Evolutionary conservation across 2,113 vertebrate species (phyloP), one percentile per base, ranked within the genome.

Genomic region (Anthoscopus minutus): DNA sequence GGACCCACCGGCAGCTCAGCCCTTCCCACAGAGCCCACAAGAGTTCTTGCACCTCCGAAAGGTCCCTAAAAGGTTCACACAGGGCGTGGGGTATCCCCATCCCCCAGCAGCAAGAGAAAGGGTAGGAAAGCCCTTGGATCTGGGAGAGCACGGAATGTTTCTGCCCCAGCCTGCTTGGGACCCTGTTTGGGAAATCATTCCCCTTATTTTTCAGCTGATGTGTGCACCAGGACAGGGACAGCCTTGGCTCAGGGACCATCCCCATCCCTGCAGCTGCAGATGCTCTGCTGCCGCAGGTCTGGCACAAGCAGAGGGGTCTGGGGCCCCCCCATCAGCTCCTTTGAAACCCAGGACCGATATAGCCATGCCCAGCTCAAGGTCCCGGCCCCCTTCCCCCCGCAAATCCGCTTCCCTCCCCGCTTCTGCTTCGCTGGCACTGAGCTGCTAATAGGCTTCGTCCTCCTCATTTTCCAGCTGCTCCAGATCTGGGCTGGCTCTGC

Each of bases 371-470:
- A 7, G 86, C 91, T 94, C 88, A 90, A 92, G 94, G 91, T 81
- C 88, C 88, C 3, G 2, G 80, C 13, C 81, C 95, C 93, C 96
- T 93, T 83, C 94, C 86, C 81, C 93, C 92, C 3, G 1, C 70
- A 94, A 95, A 94, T 89, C 94, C 77, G 22, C 95, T 92, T 93
- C 93, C 58, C 90, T 95, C 81, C 72, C 83, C 2, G 10, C 95
- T 95, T 96, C 92, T 94, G 95, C 95, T 92, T 94, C 35, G 82
- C 86, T 94, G 77, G 94, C 88, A 88, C 92, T 96, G 95, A 94
- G 94, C 96, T 86, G 96, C 91, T 95, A 97, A 96, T 94, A 96
- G 96, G 94, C 94, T 97, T 96, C 91, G 5, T 94, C 94, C 92
- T 96, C 93, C 85, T 94, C 92, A 65, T 95, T 94, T 95, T 96